Base-by-base conservation (phyloP, 2,797 vertebrate genomes). In the Lutjanus argentimaculatus region DNA sequence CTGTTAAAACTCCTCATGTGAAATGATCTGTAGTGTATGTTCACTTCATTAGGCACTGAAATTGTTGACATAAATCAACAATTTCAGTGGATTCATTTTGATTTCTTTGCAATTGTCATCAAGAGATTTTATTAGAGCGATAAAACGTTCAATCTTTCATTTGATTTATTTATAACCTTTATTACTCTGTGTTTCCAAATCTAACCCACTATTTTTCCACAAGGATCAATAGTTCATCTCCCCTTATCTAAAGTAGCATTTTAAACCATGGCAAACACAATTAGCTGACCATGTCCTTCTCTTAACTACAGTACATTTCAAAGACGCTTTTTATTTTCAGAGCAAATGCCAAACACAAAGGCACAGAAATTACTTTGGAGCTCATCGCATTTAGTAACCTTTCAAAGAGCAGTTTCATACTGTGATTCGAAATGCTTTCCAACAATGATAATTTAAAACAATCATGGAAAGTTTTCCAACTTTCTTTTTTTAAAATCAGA, bases 151-250 rank as follows among this genome's bases (percentile, higher is more conserved):
- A 17, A 4, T 30, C 4, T 46, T 68, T 45, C 4, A 58, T 72
- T 53, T 46, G 1, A 68, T 78, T 62, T 52, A 67, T 62, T 21
- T 9, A 45, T 43, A 64, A 21, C 12, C 17, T 63, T 12, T n/a
- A 67, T 61, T 57, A 48, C 11, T 59, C 46, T 71, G 9, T 22
- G 15, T 5, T 30, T 70, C 15, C 7, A 46, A 16, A 25, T 67
- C 15, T 0, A 30, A 64, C 16, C 9, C 7, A 0, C 25, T 53
- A 48, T 49, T 67, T 68, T 49, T 42, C 22, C 64, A 10, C 22
- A 12, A 36, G 8, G 67, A 88, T 82, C 83, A 78, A 83, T 70
- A 75, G 48, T 71, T 66, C 68, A 72, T 81, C 61, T 75, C 61
- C 9, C 22, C 46, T 71, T 21, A 71, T 79, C 65, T 68, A 36